These are phyloP conservation scores for Melipona beecheii DNA, from an alignment of 2,888 invertebrate species.

Conservation along the genomic window DNA sequence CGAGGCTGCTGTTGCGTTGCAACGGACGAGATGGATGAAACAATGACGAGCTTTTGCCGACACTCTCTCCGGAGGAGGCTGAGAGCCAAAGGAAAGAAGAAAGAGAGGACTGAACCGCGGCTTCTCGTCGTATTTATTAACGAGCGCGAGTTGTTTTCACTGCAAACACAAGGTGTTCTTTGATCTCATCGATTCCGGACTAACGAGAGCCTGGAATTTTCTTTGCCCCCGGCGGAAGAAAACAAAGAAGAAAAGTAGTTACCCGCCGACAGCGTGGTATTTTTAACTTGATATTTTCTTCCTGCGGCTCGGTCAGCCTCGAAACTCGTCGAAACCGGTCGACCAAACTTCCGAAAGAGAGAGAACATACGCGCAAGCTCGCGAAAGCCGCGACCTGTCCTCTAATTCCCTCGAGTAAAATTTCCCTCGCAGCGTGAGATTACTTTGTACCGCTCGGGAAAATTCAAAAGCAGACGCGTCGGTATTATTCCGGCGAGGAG, in stretches of 20 bases:
- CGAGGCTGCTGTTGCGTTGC: background rate
- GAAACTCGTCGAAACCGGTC: slow-evolving; percentile 17
- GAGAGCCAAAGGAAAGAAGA: background rate
- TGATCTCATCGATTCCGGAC: slow-evolving; percentile 3
- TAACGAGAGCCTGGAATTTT: slow-evolving; percentile 8
- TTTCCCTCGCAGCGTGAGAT: slow-evolving; percentile 18
- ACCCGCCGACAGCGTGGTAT: background rate
- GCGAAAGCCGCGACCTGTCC: slow-evolving; percentile 22
- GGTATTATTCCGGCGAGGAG: slow-evolving; percentile 28
- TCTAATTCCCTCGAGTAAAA: slow-evolving; percentile 38
- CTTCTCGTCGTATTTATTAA: slow-evolving; percentile 28
- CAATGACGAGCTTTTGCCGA: background rate
- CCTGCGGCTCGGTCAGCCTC: background rate
- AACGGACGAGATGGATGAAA: background rate
- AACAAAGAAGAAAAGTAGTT: slow-evolving; percentile 14
- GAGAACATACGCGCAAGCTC: background rate
- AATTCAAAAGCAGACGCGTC: slow-evolving; percentile 27
- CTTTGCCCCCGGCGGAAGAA: background rate
- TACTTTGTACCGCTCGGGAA: background rate
- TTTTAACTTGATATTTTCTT: slow-evolving; percentile 42
- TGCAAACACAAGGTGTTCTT: slow-evolving; percentile 10
- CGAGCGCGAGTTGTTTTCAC: slow-evolving; percentile 20
- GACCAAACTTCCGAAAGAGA: slow-evolving; percentile 33
- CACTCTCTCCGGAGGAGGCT: too few relatives aligned
- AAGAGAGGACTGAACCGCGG: slow-evolving; percentile 10